Evolutionary conservation across 2,113 vertebrate genomes (phyloP), one percentile per base, ranked within the genome.

Genomic region (Poecilia latipinna): DNA sequence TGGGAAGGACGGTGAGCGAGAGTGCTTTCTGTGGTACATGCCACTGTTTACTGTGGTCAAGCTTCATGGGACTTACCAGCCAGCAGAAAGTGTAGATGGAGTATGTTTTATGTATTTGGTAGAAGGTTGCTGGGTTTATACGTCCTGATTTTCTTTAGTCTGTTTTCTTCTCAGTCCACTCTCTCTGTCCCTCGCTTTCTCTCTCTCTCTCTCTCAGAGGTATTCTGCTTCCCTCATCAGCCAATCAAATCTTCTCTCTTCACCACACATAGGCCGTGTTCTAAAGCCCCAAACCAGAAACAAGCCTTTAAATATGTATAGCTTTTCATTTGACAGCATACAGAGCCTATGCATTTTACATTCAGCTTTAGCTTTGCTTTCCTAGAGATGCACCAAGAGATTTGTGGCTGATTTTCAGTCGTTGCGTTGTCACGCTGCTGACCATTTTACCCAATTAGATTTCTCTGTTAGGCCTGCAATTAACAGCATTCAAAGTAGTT

Each of bases 41-140:
- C 33, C 62, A 63, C 7, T 76, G 26, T 39, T 74, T 63, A 57
- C 19, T 65, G 37, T 73, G 68, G 71, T 10, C 31, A 28, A 62
- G 68, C 62, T 65, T 76, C 4, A 31, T 6, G 48, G 37, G 10
- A 28, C 65, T 67, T 61, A n/a, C 68, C 44, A 64, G 44, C 64
- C n/a, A 66, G 57, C 61, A 31, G 28, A 48, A 37, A 65, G 75
- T 76, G 61, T 72, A 76, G 65, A 67, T 64, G 35, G 75, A 31
- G 32, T 77, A 70, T 79, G 64, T 75, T 44, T 81, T 70, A 75
- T 86, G 82, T 83, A 74, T 68, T 63, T 72, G 33, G 65, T 26
- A 71, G 61, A 82, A 81, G 84, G 87, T 91, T 90, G 91, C 65
- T 33, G 87, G 77, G 92, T 92, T 93, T 91, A 77, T 75, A 62